phyloP scores from a whole-genome alignment of 2,888 invertebrate genomes.

The Noctua janthe region DNA sequence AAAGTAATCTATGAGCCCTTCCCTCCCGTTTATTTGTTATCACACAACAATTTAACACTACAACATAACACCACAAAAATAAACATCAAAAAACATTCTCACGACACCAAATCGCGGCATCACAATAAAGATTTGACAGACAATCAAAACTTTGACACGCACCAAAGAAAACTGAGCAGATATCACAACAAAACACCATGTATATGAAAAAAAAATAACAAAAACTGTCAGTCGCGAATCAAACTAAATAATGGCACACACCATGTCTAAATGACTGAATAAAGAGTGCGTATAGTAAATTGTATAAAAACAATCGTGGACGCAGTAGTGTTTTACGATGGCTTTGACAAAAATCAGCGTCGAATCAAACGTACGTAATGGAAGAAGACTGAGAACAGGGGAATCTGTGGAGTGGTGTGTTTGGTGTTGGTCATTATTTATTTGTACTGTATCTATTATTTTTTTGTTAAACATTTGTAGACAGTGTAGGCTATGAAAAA shows the following conservation, averaged over 20 bases:
- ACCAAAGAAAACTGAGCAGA: constrained; percentile 82
- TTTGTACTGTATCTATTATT: not conserved
- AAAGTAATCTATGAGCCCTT: not conserved
- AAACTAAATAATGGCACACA: constrained; percentile 84
- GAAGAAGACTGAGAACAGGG: constrained; percentile 79
- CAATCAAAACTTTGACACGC: constrained; percentile 87
- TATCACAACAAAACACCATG: constrained; percentile 81
- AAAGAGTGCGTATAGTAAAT: constrained; percentile 83
- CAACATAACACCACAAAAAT: constrained; percentile 62
- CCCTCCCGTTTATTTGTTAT: constrained; percentile 30
- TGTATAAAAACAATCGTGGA: constrained; percentile 89
- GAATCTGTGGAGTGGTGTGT: constrained; percentile 68
- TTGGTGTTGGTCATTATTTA: not conserved
- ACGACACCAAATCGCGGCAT: constrained; percentile 76
- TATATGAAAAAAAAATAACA: constrained; percentile 75
- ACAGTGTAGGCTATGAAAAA: not conserved
- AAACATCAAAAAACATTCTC: constrained; percentile 78
- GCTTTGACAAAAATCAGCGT: constrained; percentile 88
- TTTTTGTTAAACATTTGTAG: not conserved
- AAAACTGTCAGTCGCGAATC: constrained; percentile 88
- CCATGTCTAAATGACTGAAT: constrained; percentile 83
- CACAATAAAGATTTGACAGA: constrained; percentile 88
- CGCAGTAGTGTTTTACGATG: constrained; percentile 86
- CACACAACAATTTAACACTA: constrained; percentile 57
- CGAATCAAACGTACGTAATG: constrained; percentile 88